Conservation (phyloP, 2,113 vertebrate genomes). For the Chloebia gouldiae region DNA sequence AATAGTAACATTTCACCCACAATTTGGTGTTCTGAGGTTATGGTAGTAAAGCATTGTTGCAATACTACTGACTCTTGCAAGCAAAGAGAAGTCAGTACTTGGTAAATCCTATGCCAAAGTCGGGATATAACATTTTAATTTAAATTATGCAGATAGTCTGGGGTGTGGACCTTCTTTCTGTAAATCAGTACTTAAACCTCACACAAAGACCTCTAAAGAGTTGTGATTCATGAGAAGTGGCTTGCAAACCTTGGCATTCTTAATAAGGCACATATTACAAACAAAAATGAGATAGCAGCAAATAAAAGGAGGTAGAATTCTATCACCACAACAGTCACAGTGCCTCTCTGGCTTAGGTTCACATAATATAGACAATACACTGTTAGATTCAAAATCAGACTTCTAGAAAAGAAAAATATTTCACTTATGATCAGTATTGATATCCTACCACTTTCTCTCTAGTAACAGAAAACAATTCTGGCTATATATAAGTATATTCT, state of each 20-base stretch:
- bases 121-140: neutral
- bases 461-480: neutral
- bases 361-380: neutral
- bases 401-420: neutral
- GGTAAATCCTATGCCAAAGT: neutral
- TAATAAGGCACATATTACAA: slow-evolving; percentile 18
- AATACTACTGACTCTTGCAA: neutral
- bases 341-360: neutral
- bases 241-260: neutral
- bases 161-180: neutral
- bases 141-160: neutral
- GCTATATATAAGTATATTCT: neutral
- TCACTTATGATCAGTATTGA: neutral
- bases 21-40: neutral
- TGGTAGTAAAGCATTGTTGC: neutral
- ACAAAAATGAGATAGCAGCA: neutral
- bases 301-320: neutral
- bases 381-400: neutral
- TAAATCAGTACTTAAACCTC: neutral
- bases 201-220: neutral
- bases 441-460: neutral
- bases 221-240: neutral
- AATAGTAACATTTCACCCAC: slow-evolving; percentile 46
- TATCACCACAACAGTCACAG: neutral
- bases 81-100: neutral